Conservation (phyloP, 1,140 invertebrate species). For the Rhagoletis zephyria region DNA sequence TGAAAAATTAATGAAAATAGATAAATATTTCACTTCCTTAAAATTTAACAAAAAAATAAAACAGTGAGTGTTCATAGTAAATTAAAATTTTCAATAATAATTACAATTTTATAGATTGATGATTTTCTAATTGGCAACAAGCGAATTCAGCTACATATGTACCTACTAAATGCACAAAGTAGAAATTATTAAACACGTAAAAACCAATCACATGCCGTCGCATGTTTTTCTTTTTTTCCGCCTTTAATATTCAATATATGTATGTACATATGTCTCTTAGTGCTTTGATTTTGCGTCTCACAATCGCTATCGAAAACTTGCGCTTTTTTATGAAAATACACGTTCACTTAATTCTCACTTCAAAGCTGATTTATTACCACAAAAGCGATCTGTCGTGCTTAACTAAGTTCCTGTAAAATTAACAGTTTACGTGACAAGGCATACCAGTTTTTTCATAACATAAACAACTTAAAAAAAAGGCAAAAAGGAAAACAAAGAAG, state of each 20-base stretch:
- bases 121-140: too few species aligned
- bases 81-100: too few species aligned
- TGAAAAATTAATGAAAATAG: too few species aligned
- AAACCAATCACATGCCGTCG: constrained; percentile 34
- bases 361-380: constrained; percentile 23
- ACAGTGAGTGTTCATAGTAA: too few species aligned
- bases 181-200: background rate
- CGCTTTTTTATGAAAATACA: background rate
- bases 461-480: background rate
- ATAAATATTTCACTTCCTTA: too few species aligned
- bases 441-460: background rate
- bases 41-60: too few species aligned
- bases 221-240: background rate
- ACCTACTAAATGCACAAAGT: background rate
- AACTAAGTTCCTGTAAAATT: background rate
- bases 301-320: background rate
- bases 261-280: background rate
- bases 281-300: background rate
- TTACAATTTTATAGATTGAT: too few species aligned
- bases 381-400: constrained; percentile 20
- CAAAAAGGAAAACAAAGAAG: background rate
- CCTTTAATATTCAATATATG: background rate
- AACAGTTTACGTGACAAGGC: constrained; percentile 27
- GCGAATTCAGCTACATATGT: too few species aligned
- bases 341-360: constrained; percentile 37